phyloP scores from a whole-genome alignment of 2,888 invertebrate species.

The Julus scandinavius region DNA sequence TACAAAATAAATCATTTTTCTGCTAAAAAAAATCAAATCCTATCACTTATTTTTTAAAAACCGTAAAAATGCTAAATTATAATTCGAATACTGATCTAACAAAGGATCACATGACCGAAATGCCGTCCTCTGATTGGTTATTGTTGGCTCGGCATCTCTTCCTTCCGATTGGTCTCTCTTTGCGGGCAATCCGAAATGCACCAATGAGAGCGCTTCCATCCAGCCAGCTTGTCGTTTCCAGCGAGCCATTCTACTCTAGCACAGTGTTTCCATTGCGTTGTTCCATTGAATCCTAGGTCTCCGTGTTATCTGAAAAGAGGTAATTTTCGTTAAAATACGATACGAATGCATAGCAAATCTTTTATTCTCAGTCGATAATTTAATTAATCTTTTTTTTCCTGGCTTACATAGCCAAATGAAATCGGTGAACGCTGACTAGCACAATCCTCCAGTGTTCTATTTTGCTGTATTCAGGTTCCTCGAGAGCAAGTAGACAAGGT shows the following conservation, averaged over 20 bases:
- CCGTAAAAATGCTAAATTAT: no score
- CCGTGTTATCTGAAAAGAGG: no score
- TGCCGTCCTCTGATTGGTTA: neutral
- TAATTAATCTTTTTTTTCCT: no score
- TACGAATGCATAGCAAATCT: no score
- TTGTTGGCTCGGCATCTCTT: neutral
- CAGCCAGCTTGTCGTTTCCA: conserved; percentile 36
- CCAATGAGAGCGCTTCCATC: conserved; percentile 61
- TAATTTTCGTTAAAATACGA: no score
- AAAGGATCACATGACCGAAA: neutral
- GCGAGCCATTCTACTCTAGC: neutral
- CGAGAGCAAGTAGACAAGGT: conserved; percentile 43
- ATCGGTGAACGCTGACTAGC: neutral
- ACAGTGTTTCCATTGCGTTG: conserved; percentile 22
- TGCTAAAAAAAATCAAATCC: no score
- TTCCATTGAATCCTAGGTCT: neutral
- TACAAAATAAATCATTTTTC: no score
- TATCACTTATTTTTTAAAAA: no score
- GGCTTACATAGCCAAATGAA: neutral
- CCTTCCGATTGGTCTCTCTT: conserved; percentile 62
- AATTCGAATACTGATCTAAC: no score
- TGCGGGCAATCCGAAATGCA: conserved; percentile 61
- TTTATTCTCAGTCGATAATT: no score
- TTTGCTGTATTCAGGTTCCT: conserved; percentile 17
- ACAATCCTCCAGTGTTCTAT: conserved; percentile 47